phyloP scores from a whole-genome alignment of 1,140 invertebrate genomes.

The Zaprionus lachaisei region DNA sequence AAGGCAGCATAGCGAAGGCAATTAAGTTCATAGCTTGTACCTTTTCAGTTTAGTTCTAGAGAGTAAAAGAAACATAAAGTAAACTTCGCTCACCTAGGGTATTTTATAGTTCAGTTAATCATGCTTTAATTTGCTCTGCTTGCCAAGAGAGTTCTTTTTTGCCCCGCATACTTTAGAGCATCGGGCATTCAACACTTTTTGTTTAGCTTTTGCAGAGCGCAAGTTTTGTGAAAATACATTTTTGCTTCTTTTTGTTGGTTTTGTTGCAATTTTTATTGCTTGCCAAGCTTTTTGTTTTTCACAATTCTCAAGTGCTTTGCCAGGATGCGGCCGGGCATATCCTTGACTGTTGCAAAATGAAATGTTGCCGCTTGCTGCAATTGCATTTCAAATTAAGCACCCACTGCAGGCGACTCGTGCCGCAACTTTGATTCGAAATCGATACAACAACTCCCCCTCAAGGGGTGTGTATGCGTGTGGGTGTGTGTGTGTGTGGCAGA shows the following conservation, averaged over 20 bases:
- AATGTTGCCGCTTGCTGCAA: constrained; percentile 67
- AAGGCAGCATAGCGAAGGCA: background rate
- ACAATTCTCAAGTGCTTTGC: constrained; percentile 72
- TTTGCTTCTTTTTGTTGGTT: constrained; percentile 35
- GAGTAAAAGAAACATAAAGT: background rate
- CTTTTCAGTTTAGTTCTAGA: too few relatives aligned
- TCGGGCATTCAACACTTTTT: constrained; percentile 52
- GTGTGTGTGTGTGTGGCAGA: background rate
- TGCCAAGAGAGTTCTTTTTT: background rate
- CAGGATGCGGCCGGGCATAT: constrained; percentile 54
- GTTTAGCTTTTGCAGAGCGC: constrained; percentile 48
- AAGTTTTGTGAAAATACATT: constrained; percentile 53
- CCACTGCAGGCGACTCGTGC: background rate
- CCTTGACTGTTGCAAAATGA: constrained; percentile 62
- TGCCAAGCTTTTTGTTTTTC: constrained; percentile 68
- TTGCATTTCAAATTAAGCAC: constrained; percentile 37
- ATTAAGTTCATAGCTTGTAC: too few relatives aligned
- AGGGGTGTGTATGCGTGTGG: background rate
- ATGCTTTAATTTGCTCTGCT: constrained; percentile 13
- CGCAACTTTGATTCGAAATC: constrained; percentile 35
- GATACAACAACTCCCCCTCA: constrained; percentile 23
- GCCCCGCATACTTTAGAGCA: constrained; percentile 24
- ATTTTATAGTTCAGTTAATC: background rate
- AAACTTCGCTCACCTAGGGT: constrained; percentile 5
- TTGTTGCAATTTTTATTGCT: constrained; percentile 70